A percentile compares a stretch with the other conserved stretches of the same genome.
Conservation (phyloP, 1,140 invertebrate genomes). For the Diploscapter pachys region DNA sequence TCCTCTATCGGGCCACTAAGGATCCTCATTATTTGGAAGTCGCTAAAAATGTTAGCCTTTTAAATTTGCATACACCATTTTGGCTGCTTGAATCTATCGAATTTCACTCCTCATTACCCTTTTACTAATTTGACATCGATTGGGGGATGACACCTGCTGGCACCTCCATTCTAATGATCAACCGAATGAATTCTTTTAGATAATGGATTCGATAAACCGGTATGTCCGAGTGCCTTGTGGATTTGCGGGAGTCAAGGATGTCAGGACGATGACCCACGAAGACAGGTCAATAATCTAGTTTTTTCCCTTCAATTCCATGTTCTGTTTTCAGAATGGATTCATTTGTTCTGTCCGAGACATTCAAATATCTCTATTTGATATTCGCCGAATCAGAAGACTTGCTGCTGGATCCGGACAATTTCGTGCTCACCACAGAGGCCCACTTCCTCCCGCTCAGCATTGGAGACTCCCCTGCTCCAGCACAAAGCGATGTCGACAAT, state of each 20-base stretch:
- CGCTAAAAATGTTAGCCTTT: conserved; percentile 68
- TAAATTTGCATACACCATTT: background rate
- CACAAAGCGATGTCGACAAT: background rate
- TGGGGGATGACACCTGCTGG: background rate
- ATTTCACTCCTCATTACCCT: background rate
- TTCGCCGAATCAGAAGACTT: conserved; percentile 85
- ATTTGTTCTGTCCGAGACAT: conserved; percentile 93
- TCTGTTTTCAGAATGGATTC: conserved; percentile 79
- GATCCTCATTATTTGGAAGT: conserved; percentile 93
- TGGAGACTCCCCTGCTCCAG: conserved; percentile 30
- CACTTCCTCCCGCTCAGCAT: conserved; percentile 81
- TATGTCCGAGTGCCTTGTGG: conserved; percentile 87
- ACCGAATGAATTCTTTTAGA: conserved; percentile 53
- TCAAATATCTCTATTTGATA: conserved; percentile 91
- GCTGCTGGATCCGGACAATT: conserved; percentile 85
- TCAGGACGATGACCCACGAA: conserved; percentile 81
- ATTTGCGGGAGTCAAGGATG: conserved; percentile 93
- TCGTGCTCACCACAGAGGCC: conserved; percentile 93
- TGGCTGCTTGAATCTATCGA: background rate
- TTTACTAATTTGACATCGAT: background rate
- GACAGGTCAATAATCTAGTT: conserved; percentile 64
- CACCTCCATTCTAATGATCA: background rate
- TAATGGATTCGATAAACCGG: conserved; percentile 83
- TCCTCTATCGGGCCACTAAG: conserved; percentile 84
- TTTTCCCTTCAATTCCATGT: background rate